These are phyloP conservation scores for Pygmarrhopalites habei DNA, from an alignment of 1,140 invertebrate species.

Conservation along the genomic window DNA sequence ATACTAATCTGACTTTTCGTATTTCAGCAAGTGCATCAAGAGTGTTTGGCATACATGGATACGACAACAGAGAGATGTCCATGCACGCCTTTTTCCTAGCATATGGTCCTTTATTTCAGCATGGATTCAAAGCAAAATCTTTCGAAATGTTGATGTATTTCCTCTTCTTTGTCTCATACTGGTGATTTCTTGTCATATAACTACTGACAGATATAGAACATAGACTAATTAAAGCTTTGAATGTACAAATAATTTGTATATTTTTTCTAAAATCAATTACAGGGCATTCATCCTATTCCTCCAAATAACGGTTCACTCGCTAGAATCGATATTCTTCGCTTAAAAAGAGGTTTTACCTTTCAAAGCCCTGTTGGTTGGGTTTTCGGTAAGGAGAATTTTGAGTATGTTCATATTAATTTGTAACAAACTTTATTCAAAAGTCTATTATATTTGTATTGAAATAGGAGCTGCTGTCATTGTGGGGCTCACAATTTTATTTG, in stretches of 20 bases:
- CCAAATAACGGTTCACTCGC: constrained; percentile 47
- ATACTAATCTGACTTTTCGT: constrained; percentile 11
- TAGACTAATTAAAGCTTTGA: no score
- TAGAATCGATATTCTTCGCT: no score
- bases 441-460: not conserved
- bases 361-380: constrained; percentile 30
- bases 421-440: not conserved
- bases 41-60: constrained; percentile 62
- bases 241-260: no score
- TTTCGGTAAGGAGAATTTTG: constrained; percentile 31
- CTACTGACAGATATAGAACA: no score
- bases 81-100: constrained; percentile 67
- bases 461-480: constrained; percentile 28
- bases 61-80: constrained; percentile 50
- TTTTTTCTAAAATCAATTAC: no score
- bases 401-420: not conserved
- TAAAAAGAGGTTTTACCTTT: constrained; percentile 21
- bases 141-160: constrained; percentile 61
- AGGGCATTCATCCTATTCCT: no score
- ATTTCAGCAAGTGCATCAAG: constrained; percentile 46
- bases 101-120: constrained; percentile 55
- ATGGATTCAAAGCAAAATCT: constrained; percentile 41
- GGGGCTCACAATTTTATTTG: constrained; percentile 24
- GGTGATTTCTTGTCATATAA: no score
- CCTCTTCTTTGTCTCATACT: constrained; percentile 59